Percentiles rank a stretch among this genome's conserved stretches.
Evolutionary conservation across 2,113 vertebrate species (phyloP).

Genomic region (Gadus chalcogrammus): DNA sequence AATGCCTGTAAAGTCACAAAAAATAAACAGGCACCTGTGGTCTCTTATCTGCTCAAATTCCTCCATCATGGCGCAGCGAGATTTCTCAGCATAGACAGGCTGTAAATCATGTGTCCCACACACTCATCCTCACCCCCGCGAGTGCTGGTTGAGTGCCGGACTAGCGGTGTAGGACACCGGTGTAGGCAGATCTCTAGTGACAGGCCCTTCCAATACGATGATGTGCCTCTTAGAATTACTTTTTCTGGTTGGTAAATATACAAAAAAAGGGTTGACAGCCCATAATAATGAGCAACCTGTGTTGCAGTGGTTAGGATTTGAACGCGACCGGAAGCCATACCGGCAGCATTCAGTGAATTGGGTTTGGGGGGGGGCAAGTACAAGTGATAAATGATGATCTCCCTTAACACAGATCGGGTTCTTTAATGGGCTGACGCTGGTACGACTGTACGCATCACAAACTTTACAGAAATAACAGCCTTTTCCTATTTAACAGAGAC

Average conservation of each 20-base stretch:
- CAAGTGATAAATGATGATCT: too few species aligned
- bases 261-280: neutral
- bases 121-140: constrained; percentile 24
- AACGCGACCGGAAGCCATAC: neutral
- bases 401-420: too few species aligned
- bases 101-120: constrained; percentile 40
- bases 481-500: too few species aligned
- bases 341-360: neutral
- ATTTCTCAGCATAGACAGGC: constrained; percentile 17
- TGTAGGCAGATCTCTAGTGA: neutral
- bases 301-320: too few species aligned
- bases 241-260: too few species aligned
- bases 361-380: too few species aligned
- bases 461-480: too few species aligned
- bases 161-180: constrained; percentile 4
- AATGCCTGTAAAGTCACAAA: neutral
- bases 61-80: constrained; percentile 4
- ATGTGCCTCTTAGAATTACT: neutral
- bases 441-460: too few species aligned
- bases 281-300: constrained; percentile 11
- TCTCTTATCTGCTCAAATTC: constrained; percentile 18
- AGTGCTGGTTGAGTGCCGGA: neutral
- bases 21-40: constrained; percentile 1
- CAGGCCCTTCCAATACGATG: neutral
- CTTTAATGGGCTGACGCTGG: too few species aligned